Evolutionary conservation across 2,797 vertebrate genomes (phyloP).

Genomic region (Schizopygopsis pylzovi): DNA sequence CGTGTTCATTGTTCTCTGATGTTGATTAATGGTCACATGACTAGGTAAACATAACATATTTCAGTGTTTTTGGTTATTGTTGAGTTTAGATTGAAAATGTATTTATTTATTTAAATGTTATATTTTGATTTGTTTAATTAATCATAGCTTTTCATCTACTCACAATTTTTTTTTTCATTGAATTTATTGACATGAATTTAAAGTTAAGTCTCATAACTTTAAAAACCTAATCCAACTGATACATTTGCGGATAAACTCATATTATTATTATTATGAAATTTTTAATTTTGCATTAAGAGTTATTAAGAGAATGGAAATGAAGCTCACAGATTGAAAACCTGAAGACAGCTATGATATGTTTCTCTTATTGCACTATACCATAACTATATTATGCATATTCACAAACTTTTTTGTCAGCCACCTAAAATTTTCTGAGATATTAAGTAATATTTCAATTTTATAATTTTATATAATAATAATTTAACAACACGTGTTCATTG

Average conservation of each 20-base stretch:
- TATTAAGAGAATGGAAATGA: neutral
- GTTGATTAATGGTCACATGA: neutral
- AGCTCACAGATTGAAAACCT: neutral
- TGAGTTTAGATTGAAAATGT: neutral
- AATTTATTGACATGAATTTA: neutral
- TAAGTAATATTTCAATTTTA: neutral
- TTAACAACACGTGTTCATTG: neutral
- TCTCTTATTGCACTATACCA: neutral
- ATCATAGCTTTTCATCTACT: neutral
- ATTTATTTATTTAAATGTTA: too few relatives aligned
- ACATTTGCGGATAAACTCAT: neutral
- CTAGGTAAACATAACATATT: neutral
- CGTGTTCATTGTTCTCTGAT: neutral
- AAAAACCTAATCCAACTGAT: neutral
- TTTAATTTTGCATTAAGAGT: neutral
- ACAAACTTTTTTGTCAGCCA: neutral
- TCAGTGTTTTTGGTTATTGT: neutral
- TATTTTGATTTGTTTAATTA: neutral
- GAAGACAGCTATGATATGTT: neutral
- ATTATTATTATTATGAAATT: neutral
- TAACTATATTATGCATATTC: too few relatives aligned
- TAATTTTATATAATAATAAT: neutral
- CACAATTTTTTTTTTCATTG: neutral
- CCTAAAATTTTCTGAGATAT: neutral
- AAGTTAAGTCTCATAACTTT: neutral